Evolutionary conservation across 2,888 invertebrate genomes (phyloP), one percentile per base, ranked within the genome.

Genomic region (Aricia artaxerxes): DNA sequence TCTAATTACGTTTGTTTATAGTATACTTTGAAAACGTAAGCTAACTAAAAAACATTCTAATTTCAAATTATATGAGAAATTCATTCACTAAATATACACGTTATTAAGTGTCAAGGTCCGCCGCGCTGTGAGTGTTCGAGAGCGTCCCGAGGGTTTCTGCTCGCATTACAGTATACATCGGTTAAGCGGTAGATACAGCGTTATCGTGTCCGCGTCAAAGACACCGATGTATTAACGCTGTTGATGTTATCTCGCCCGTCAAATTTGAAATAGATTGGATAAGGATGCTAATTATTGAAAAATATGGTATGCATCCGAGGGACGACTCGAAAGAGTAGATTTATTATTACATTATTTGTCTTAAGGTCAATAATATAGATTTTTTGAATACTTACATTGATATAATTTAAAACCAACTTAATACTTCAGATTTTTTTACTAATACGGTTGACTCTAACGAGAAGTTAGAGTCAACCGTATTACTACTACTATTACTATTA

Each of bases 221-320:
- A 81, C 76, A 79, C 83, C 85, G 84, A 82, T 85, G 82, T 82
- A 82, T 84, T 83, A 83, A 82, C 82, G 81, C 80, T 57, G 78
- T 73, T 84, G 84, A 82, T 84, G 87, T 89, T 91, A 92, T 92
- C 91, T 87, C 75, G 35, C 79, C 84, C 88, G 92, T 91, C 91
- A 91, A 88, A 88, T 87, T 88, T 89, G 86, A 89, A 90, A 91
- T 89, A 89, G 88, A 86, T 84, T 82, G 89, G 89, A 90, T 89
- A 88, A 87, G 81, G 81, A 80, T 78, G 80, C 76, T 83, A 84
- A 84, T 83, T 83, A 84, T 83, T 83, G 80, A 82, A 81, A 83
- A 83, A 82, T 81, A 78, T 80, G 73, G 69, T 69, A 69, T 5
- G 69, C 38, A 35, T 13, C 35, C 16, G 79, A 44, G 9, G 64